Conservation (phyloP, 2,888 invertebrate species). For the Netelia inedita region DNA sequence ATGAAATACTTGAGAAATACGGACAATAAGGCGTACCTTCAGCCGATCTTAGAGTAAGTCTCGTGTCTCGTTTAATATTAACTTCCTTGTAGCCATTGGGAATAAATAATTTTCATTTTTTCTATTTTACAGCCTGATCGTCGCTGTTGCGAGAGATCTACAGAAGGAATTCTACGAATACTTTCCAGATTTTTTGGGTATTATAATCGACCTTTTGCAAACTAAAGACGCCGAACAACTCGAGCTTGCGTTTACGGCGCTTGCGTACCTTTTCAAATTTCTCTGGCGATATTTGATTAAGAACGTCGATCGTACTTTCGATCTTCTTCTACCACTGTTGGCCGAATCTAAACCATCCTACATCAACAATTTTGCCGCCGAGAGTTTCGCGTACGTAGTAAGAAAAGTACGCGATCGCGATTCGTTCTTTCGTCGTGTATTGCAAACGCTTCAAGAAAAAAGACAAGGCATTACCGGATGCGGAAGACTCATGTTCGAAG, state of each 20-base stretch:
- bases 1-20: constrained; percentile 91
- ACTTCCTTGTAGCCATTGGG: not conserved
- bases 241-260: constrained; percentile 94
- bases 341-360: constrained; percentile 92
- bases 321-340: constrained; percentile 91
- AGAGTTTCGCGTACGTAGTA: constrained; percentile 98
- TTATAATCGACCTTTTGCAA: constrained; percentile 90
- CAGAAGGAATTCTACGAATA: constrained; percentile 95
- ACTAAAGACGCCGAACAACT: constrained; percentile 93
- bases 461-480: constrained; percentile 92
- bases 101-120: constrained; percentile 17
- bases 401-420: constrained; percentile 94
- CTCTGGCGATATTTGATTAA: constrained; percentile 93
- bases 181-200: constrained; percentile 91
- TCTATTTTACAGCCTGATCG: constrained; percentile 89
- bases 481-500: constrained; percentile 95
- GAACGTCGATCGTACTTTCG: constrained; percentile 91
- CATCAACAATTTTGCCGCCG: constrained; percentile 97
- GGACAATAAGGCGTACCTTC: constrained; percentile 89
- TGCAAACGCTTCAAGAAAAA: constrained; percentile 89
- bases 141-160: constrained; percentile 94
- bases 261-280: constrained; percentile 96
- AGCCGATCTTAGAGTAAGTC: constrained; percentile 94
- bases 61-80: not conserved
- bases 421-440: constrained; percentile 90